phyloP scores from a whole-genome alignment of 2,888 invertebrate species.

The Callyntrura guangdongensis region DNA sequence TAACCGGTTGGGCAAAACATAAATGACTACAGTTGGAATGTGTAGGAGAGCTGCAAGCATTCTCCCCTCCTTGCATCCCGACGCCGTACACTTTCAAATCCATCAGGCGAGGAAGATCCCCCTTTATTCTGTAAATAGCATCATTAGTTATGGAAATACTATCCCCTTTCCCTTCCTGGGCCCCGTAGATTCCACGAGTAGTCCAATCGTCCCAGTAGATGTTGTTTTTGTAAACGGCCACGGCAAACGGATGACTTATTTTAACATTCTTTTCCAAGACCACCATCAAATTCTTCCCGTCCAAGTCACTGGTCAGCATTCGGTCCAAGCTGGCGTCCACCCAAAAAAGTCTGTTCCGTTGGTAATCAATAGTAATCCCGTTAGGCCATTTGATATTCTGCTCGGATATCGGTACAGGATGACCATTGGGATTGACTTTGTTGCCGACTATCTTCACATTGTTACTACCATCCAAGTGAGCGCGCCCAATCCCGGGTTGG shows the following conservation, averaged over 20 bases:
- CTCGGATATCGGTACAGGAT: constrained; percentile 54
- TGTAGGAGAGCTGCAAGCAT: constrained; percentile 83
- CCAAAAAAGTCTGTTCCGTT: constrained; percentile 93
- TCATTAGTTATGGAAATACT: constrained; percentile 41
- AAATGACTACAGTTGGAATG: constrained; percentile 90
- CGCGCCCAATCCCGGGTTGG: constrained; percentile 92
- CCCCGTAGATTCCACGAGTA: constrained; percentile 91
- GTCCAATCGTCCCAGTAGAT: constrained; percentile 98
- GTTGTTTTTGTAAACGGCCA: constrained; percentile 93
- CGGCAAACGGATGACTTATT: constrained; percentile 92
- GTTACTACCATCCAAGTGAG: constrained; percentile 92
- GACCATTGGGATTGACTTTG: background rate
- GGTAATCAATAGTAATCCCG: constrained; percentile 94
- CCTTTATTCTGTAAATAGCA: constrained; percentile 88
- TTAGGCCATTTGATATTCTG: constrained; percentile 92
- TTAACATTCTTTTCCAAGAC: constrained; percentile 87
- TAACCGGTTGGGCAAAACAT: constrained; percentile 90
- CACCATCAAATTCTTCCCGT: constrained; percentile 87
- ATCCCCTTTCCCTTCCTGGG: constrained; percentile 85
- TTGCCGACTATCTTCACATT: constrained; percentile 89
- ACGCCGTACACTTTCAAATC: constrained; percentile 89
- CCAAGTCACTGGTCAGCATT: constrained; percentile 91
- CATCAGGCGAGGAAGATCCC: constrained; percentile 91
- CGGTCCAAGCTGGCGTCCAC: constrained; percentile 94
- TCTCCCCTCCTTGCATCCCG: constrained; percentile 64